These are phyloP conservation scores for Helicoverpa assulta DNA, from an alignment of 2,888 invertebrate genomes.

Conservation along the genomic window DNA sequence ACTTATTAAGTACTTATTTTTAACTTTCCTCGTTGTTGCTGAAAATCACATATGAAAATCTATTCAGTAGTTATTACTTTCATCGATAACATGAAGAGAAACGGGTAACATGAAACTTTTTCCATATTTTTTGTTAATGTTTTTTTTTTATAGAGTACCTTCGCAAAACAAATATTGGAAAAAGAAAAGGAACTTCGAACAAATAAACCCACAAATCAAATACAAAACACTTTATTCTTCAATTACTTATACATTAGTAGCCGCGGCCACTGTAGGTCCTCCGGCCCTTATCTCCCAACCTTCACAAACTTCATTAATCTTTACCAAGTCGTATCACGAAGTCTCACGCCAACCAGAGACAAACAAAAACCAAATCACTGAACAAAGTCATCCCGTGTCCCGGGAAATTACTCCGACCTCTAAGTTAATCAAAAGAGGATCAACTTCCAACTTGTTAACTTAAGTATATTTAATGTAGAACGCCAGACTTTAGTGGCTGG, in stretches of 20 bases:
- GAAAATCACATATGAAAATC: too few relatives aligned
- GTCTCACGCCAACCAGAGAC: conserved; percentile 7
- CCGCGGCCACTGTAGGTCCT: neutral
- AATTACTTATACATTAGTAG: neutral
- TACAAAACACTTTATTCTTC: neutral
- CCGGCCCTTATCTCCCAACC: neutral
- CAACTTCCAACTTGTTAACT: conserved; percentile 29
- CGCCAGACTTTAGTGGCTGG: neutral
- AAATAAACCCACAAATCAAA: neutral
- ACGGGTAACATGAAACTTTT: too few relatives aligned
- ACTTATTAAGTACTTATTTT: too few relatives aligned
- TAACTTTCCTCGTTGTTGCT: too few relatives aligned
- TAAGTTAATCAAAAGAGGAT: conserved; percentile 50
- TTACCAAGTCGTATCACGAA: neutral
- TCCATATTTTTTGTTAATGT: too few relatives aligned
- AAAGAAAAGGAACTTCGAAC: too few relatives aligned
- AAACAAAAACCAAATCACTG: conserved; percentile 39
- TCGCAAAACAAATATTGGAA: too few relatives aligned
- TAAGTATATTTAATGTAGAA: conserved; percentile 25
- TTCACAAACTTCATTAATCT: conserved; percentile 22
- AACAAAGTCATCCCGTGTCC: conserved; percentile 34
- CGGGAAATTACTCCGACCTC: conserved; percentile 38
- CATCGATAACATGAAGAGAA: too few relatives aligned
- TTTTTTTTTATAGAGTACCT: too few relatives aligned
- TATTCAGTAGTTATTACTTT: too few relatives aligned